These are phyloP conservation scores for Dendronephthya gigantea DNA, from an alignment of 64 coral and sea anemone genomes.

Conservation along the genomic window DNA sequence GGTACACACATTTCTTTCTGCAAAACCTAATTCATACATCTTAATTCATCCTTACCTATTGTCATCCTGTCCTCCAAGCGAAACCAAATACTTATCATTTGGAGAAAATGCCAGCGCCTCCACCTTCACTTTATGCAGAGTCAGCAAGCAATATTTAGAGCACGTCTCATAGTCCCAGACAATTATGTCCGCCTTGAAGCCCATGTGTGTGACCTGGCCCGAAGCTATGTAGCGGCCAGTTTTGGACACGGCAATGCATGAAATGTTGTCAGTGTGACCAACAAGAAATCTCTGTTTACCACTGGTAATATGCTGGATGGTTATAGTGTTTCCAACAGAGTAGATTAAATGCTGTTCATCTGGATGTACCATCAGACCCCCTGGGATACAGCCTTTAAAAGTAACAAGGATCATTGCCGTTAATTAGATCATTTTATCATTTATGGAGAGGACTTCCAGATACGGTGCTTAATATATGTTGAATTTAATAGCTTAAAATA, in stretches of 20 bases:
- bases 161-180: constrained; percentile 75
- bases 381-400: constrained; percentile 60
- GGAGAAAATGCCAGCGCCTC: constrained; percentile 92
- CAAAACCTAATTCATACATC: too few species aligned
- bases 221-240: constrained; percentile 78
- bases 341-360: constrained; percentile 89
- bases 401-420: too few species aligned
- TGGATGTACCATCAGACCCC: constrained; percentile 72
- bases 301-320: constrained; percentile 57
- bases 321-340: constrained; percentile 77
- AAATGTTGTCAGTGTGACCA: constrained; percentile 82
- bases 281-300: constrained; percentile 43
- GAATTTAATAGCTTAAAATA: too few species aligned
- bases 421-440: too few species aligned
- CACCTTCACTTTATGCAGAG: constrained; percentile 94
- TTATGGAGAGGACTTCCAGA: too few species aligned
- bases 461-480: too few species aligned
- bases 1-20: too few species aligned
- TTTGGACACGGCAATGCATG: constrained; percentile 88
- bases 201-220: constrained; percentile 94
- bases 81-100: constrained; percentile 89
- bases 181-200: constrained; percentile 84
- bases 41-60: constrained; percentile 34
- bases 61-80: constrained; percentile 97
- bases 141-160: constrained; percentile 37